phyloP scores from a whole-genome alignment of 2,113 vertebrate species.

The Malurus elegans region DNA sequence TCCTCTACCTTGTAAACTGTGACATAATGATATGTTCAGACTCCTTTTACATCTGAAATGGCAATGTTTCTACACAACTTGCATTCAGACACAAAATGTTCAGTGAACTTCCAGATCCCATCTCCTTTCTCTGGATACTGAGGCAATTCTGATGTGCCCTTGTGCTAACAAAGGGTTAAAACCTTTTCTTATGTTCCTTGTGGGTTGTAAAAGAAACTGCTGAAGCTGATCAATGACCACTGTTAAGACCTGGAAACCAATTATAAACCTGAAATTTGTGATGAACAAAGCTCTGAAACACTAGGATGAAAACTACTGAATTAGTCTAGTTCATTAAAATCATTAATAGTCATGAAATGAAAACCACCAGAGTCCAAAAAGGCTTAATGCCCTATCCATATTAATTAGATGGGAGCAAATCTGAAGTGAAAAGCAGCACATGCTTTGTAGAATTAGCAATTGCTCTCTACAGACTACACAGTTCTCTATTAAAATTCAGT shows the following conservation, averaged over 20 bases:
- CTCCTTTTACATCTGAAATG: background rate
- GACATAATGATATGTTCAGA: background rate
- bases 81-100: background rate
- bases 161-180: conserved; percentile 72
- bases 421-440: conserved; percentile 92
- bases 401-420: conserved; percentile 98
- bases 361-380: conserved; percentile 98
- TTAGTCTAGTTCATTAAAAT: conserved; percentile 99
- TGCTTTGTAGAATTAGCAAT: conserved; percentile 88
- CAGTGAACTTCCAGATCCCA: background rate
- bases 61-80: background rate
- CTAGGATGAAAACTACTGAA: conserved; percentile 94
- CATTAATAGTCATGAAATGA: conserved; percentile 99
- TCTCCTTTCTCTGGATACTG: background rate
- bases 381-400: conserved; percentile 99
- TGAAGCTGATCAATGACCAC: conserved; percentile 85
- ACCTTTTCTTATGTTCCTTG: conserved; percentile 67
- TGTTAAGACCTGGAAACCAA: conserved; percentile 86
- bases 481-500: conserved; percentile 96
- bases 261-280: conserved; percentile 88
- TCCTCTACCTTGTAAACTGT: background rate
- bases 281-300: conserved; percentile 90
- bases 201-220: conserved; percentile 78
- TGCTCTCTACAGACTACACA: conserved; percentile 87
- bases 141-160: background rate